Base-by-base conservation (phyloP, 2,888 invertebrate genomes). In the Oscheius sp. region DNA sequence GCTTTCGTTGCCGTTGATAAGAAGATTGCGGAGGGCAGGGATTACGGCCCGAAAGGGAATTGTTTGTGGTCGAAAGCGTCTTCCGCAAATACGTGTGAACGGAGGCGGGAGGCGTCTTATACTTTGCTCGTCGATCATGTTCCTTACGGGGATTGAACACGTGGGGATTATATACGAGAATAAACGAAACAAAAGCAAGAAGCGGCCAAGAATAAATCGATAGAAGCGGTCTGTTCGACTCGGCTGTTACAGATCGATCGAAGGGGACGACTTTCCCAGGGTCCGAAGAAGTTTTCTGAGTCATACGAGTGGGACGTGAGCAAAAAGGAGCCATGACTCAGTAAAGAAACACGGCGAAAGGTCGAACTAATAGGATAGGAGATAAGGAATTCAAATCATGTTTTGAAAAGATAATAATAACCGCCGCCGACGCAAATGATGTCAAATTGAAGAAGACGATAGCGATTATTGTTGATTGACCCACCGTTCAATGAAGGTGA, bases 1-100 rank as follows among this genome's bases (percentile, higher is more conserved):
- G n/a, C n/a, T 36, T 36, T 36, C 36, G n/a, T n/a, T n/a, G n/a
- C n/a, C n/a, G 14, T 9, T 30, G 50, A 50, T 50, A 50, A 50
- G 50, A 24, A 5, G n/a, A 14, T 17, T 6, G 14, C 28, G 26
- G 9, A 28, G 50, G 50, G 3, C 2, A 26, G 28, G 50, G 41
- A 41, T 41, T 41, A 41, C 41, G 41, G 20, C n/a, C 41, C 36
- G 36, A 36, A 47, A 20, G 47, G 24, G 50, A 17, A 26, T n/a
- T 50, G 50, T 50, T 50, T 50, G 50, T 50, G 50, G 50, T 50
- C 50, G 50, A 26, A 28, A 22, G 26, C 24, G n/a, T 50, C 50
- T 26, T 50, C 50, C 26, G 50, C 50, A 50, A 50, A 50, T 50
- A 50, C 14, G 49, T 41, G 41, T 41, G 45, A 17, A 8, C 45